Conservation (phyloP, 2,797 vertebrate species). For the Spheniscus humboldti region DNA sequence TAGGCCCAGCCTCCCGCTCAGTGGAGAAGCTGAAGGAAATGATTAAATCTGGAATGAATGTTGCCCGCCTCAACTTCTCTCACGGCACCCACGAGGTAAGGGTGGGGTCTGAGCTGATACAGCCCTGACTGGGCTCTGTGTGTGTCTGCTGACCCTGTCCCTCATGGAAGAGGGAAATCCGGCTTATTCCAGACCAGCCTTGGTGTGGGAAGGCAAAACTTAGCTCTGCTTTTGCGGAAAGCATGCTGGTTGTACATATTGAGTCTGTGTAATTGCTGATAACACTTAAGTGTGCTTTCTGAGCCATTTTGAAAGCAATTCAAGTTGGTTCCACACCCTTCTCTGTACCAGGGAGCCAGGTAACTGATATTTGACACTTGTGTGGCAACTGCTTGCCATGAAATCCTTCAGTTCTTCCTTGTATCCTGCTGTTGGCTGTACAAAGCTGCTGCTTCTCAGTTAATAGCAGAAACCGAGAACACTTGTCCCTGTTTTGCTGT, state of each 20-base stretch:
- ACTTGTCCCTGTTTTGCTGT: not conserved
- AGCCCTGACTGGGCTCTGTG: fast-evolving
- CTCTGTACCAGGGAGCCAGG: not conserved
- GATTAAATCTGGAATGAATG: conserved; percentile 98
- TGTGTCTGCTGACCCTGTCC: not conserved
- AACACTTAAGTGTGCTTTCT: not conserved
- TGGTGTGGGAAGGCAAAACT: not conserved
- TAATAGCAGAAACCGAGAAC: not conserved
- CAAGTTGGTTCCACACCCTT: not conserved
- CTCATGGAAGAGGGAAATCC: not conserved
- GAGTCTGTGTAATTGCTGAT: not conserved
- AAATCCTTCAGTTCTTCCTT: not conserved
- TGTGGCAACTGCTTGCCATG: not conserved
- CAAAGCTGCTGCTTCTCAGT: not conserved
- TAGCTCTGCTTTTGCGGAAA: not conserved
- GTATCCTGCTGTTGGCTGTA: fast-evolving
- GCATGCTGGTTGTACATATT: fast-evolving
- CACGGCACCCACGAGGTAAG: conserved; percentile 95
- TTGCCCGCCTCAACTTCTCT: conserved; percentile 98
- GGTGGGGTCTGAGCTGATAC: not conserved
- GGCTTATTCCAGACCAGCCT: not conserved
- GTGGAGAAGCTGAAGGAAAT: conserved; percentile 91
- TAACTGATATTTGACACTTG: not conserved
- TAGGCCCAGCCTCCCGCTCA: conserved; percentile 91
- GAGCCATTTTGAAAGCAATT: not conserved